phyloP scores from a whole-genome alignment of 2,113 vertebrate genomes.

The Sceloporus undulatus region DNA sequence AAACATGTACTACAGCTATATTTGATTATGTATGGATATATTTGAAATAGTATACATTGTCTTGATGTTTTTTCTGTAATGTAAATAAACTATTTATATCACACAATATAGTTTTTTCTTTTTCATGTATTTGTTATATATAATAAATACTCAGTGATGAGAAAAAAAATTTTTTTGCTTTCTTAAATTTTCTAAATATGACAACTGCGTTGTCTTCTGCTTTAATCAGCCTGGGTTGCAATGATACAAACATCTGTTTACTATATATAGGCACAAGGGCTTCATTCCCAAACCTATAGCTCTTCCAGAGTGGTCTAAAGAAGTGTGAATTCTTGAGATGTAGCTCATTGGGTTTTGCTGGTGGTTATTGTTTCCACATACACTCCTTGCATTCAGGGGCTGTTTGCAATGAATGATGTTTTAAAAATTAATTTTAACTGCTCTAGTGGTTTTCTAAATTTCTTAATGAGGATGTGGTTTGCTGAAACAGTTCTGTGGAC shows the following conservation, averaged over 20 bases:
- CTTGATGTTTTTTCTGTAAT: conserved; percentile 99
- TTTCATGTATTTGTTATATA: conserved; percentile 91
- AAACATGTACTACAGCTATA: conserved; percentile 95
- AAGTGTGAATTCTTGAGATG: too few species aligned
- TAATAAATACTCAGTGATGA: conserved; percentile 90
- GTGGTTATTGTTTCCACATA: too few species aligned
- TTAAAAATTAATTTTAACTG: too few species aligned
- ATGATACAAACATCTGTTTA: conserved; percentile 48
- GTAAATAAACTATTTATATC: conserved; percentile 99
- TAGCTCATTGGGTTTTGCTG: too few species aligned
- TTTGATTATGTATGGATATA: conserved; percentile 99
- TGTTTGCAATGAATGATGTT: too few species aligned
- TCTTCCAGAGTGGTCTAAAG: not conserved
- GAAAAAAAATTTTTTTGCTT: conserved; percentile 74
- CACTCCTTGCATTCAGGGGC: too few species aligned
- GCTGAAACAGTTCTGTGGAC: too few species aligned
- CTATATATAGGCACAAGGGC: not conserved
- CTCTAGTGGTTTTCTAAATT: too few species aligned
- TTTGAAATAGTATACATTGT: conserved; percentile 99
- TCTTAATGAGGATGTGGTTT: too few species aligned
- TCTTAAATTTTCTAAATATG: conserved; percentile 81
- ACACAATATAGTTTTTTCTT: conserved; percentile 91
- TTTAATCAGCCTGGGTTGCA: not conserved
- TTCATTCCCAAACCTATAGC: not conserved
- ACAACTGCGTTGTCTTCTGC: conserved; percentile 68